Conservation (phyloP, 2,113 vertebrate species). For the Mola mola region DNA sequence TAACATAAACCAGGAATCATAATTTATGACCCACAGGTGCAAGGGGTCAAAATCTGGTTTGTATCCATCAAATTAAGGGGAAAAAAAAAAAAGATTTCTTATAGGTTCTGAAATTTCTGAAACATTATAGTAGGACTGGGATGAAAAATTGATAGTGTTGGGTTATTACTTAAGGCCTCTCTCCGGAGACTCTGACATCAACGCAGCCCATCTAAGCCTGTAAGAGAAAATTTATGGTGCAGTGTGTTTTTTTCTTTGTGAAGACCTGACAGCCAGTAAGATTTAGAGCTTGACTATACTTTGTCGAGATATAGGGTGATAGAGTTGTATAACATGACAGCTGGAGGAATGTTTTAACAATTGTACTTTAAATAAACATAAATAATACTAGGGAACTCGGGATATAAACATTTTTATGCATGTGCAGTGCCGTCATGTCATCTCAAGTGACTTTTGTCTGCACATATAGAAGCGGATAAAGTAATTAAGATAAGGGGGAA, state of each 20-base stretch:
- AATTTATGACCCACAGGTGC: slow-evolving; percentile 70
- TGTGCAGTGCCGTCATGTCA: not conserved
- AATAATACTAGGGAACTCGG: slow-evolving; percentile 18
- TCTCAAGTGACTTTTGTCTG: slow-evolving; percentile 14
- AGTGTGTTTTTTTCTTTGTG: slow-evolving; percentile 50
- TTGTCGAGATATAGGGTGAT: slow-evolving; percentile 65
- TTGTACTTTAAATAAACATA: slow-evolving; percentile 55
- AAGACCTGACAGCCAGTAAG: slow-evolving; percentile 58
- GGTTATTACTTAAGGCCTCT: slow-evolving; percentile 47
- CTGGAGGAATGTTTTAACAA: slow-evolving; percentile 55
- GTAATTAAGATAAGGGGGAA: slow-evolving; percentile 42
- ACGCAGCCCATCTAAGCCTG: slow-evolving; percentile 40
- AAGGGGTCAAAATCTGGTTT: slow-evolving; percentile 77
- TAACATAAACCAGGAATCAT: slow-evolving; percentile 66
- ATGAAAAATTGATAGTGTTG: slow-evolving; percentile 56
- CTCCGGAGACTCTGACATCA: slow-evolving; percentile 61
- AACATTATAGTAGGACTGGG: slow-evolving; percentile 45
- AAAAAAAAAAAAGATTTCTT: slow-evolving; percentile 11
- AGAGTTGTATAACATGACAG: slow-evolving; percentile 59
- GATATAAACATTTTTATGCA: not conserved
- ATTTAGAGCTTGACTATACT: slow-evolving; percentile 63
- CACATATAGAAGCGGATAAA: slow-evolving; percentile 21
- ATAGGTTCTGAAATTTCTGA: slow-evolving; percentile 47
- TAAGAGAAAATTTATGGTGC: slow-evolving; percentile 63
- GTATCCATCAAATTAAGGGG: slow-evolving; percentile 68